phyloP scores from a whole-genome alignment of 64 coral and sea anemone species.

The Actinia tenebrosa region DNA sequence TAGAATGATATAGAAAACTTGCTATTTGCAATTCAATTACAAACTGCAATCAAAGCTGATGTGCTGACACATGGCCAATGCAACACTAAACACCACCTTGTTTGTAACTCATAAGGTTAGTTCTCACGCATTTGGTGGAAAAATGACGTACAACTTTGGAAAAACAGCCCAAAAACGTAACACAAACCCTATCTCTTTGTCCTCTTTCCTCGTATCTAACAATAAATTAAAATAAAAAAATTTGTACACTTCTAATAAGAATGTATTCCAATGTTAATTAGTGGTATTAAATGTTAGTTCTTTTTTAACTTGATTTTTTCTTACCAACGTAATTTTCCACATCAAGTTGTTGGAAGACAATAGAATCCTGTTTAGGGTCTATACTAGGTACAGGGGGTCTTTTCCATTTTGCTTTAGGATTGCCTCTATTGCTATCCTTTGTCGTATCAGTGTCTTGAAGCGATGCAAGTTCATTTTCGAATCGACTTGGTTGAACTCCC shows the following conservation, averaged over 20 bases:
- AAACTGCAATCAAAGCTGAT: no score
- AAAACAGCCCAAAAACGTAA: background rate
- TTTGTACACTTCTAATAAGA: no score
- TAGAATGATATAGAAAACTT: no score
- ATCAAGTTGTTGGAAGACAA: conserved; percentile 93
- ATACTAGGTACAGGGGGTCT: conserved; percentile 66
- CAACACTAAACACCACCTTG: no score
- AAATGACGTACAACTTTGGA: background rate
- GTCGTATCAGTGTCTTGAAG: conserved; percentile 17
- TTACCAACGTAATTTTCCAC: conserved; percentile 95
- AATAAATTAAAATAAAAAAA: background rate
- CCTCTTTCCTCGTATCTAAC: background rate
- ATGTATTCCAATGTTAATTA: no score
- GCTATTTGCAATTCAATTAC: no score
- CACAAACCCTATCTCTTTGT: background rate
- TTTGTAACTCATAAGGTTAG: no score
- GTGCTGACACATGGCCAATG: no score
- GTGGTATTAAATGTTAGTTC: background rate
- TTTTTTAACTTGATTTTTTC: background rate
- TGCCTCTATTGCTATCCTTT: background rate
- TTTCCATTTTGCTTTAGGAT: conserved; percentile 55
- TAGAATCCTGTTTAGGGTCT: conserved; percentile 49
- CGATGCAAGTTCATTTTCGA: conserved; percentile 67
- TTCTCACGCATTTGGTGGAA: no score
- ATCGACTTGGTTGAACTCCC: conserved; percentile 47